Evolutionary conservation across 1,140 invertebrate genomes (phyloP).

Genomic region (Camponotus floridanus): DNA sequence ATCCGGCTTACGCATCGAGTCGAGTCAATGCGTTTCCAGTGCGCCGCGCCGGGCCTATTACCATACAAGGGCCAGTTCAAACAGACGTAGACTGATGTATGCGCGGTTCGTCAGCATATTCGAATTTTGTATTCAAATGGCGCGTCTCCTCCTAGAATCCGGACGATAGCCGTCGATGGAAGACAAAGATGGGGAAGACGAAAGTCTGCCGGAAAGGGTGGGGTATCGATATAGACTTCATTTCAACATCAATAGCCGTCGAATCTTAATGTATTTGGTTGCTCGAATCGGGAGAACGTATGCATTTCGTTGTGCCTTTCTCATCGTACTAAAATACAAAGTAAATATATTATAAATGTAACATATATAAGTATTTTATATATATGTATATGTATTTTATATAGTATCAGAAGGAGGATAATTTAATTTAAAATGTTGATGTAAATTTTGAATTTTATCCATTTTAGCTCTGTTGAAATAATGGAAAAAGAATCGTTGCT

Average conservation of each 20-base stretch:
- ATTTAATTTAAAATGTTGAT: background rate
- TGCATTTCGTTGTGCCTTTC: background rate
- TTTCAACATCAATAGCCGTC: constrained; percentile 4
- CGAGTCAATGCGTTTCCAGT: constrained; percentile 59
- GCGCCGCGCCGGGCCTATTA: constrained; percentile 76
- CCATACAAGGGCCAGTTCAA: constrained; percentile 85
- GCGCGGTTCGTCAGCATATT: constrained; percentile 84
- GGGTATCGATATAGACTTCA: constrained; percentile 18
- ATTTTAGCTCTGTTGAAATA: background rate
- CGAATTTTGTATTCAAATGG: constrained; percentile 86
- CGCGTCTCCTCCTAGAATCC: constrained; percentile 76
- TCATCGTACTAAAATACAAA: background rate
- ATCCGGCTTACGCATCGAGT: constrained; percentile 62
- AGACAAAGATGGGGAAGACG: constrained; percentile 37
- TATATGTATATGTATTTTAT: background rate
- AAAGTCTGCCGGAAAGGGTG: background rate
- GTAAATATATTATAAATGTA: background rate
- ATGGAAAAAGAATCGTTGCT: background rate
- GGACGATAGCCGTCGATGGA: constrained; percentile 72
- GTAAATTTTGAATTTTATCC: background rate
- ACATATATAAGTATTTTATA: background rate
- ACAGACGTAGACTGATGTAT: constrained; percentile 84
- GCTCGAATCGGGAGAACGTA: background rate
- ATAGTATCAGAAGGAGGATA: background rate
- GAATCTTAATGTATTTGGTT: background rate